Evolutionary conservation across 2,888 invertebrate genomes (phyloP).

Genomic region (Microdon myrmicae): DNA sequence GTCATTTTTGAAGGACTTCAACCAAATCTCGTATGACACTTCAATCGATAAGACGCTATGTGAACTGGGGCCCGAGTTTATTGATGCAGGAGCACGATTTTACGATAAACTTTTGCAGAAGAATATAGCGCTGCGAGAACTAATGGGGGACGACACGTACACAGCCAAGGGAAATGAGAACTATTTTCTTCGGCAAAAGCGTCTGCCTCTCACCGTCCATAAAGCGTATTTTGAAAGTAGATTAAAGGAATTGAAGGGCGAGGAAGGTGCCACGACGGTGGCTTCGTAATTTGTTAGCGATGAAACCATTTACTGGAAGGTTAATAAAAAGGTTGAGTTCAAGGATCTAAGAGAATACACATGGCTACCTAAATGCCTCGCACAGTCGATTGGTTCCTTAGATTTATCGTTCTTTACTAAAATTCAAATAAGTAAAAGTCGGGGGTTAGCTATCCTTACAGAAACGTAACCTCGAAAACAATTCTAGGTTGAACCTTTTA

Average conservation of each 20-base stretch:
- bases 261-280: neutral
- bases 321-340: constrained; percentile 35
- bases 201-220: constrained; percentile 74
- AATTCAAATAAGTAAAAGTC: no score
- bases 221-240: constrained; percentile 74
- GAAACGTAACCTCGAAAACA: no score
- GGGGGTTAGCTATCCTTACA: no score
- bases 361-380: no score
- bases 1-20: constrained; percentile 73
- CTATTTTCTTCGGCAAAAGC: constrained; percentile 73
- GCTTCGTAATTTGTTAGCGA: constrained; percentile 21
- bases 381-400: no score
- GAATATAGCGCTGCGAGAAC: constrained; percentile 78
- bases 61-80: constrained; percentile 71
- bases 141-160: constrained; percentile 74
- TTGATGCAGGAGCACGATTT: constrained; percentile 79
- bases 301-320: constrained; percentile 30
- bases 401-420: no score
- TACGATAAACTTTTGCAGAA: constrained; percentile 78
- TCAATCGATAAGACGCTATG: constrained; percentile 73
- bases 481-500: no score
- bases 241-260: constrained; percentile 63
- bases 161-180: constrained; percentile 78
- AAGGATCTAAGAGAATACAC: no score
- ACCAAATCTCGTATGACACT: constrained; percentile 73